Conservation (phyloP, 2,888 invertebrate species). For the Lepidochitona cinerea region DNA sequence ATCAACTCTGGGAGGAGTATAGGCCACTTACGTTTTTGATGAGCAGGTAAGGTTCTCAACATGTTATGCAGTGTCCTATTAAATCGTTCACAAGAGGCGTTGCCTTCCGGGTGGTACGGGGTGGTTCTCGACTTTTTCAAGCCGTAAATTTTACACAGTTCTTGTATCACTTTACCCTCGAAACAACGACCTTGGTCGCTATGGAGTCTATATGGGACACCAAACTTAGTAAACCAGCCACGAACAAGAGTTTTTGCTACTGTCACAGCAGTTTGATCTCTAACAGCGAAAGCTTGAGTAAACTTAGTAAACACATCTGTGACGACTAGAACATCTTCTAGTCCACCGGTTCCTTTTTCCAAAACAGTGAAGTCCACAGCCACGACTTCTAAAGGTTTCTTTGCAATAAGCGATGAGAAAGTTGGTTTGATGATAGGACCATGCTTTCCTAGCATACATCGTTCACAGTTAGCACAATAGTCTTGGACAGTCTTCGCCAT, state of each 20-base stretch:
- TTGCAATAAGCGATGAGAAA: conserved; percentile 5
- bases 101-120: conserved; percentile 11
- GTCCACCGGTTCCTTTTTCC: conserved; percentile 6
- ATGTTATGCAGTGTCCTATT: neutral
- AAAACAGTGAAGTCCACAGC: conserved; percentile 18
- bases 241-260: conserved; percentile 1
- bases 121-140: neutral
- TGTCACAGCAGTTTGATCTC: conserved; percentile 16
- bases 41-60: neutral
- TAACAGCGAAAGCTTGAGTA: conserved; percentile 9
- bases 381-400: conserved; percentile 15
- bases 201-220: conserved; percentile 10
- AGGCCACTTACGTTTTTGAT: conserved; percentile 1
- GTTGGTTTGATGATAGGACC: neutral
- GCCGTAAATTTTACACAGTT: conserved; percentile 7
- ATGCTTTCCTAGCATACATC: conserved; percentile 19
- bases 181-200: conserved; percentile 13
- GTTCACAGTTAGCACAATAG: conserved; percentile 8
- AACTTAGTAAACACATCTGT: conserved; percentile 11
- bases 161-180: conserved; percentile 4
- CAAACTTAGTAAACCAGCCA: conserved; percentile 15
- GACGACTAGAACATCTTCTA: conserved; percentile 18
- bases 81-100: neutral
- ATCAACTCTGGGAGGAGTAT: neutral
- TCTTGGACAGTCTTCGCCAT: conserved; percentile 10